phyloP scores from a whole-genome alignment of 1,140 invertebrate species.

The Zaprionus lachaisei region DNA sequence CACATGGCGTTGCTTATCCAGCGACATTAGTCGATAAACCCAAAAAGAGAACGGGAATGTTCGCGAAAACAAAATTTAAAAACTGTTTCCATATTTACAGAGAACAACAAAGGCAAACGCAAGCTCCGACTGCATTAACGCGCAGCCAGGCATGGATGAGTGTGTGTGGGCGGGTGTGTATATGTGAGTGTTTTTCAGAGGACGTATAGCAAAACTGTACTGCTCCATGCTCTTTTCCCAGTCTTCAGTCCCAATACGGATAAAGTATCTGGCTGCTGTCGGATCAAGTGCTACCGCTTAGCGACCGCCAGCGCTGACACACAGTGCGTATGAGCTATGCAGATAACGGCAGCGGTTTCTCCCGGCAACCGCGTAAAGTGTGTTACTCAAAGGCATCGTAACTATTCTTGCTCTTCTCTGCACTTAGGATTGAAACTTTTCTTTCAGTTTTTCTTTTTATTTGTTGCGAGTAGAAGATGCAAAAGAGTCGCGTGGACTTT shows the following conservation, averaged over 20 bases:
- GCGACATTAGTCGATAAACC: not conserved
- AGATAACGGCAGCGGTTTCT: conserved; percentile 57
- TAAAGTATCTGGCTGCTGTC: conserved; percentile 45
- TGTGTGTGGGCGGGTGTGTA: conserved; percentile 5
- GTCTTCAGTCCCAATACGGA: conserved; percentile 33
- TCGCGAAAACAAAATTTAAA: conserved; percentile 18
- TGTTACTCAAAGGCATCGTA: conserved; percentile 71
- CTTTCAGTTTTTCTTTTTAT: conserved; percentile 10
- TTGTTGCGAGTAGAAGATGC: not conserved
- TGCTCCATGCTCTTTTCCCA: conserved; percentile 28
- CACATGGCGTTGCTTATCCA: not conserved
- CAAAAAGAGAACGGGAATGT: not conserved
- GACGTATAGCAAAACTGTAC: conserved; percentile 55
- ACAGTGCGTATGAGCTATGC: conserved; percentile 75
- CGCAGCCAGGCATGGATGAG: not conserved
- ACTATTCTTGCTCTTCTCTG: conserved; percentile 39
- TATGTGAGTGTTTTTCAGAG: not conserved
- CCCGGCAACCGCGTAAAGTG: conserved; percentile 51
- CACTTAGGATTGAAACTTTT: not conserved
- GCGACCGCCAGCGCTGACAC: conserved; percentile 24
- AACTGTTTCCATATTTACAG: conserved; percentile 52
- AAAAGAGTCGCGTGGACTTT: not conserved
- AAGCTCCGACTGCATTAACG: conserved; percentile 8
- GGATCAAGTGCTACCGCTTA: conserved; percentile 25
- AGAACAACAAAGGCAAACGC: conserved; percentile 39